A percentile compares a stretch with the other conserved stretches of the same genome.
phyloP scores from a whole-genome alignment of 2,888 invertebrate genomes.

The Galeopsomyia nigrocyanea region DNA sequence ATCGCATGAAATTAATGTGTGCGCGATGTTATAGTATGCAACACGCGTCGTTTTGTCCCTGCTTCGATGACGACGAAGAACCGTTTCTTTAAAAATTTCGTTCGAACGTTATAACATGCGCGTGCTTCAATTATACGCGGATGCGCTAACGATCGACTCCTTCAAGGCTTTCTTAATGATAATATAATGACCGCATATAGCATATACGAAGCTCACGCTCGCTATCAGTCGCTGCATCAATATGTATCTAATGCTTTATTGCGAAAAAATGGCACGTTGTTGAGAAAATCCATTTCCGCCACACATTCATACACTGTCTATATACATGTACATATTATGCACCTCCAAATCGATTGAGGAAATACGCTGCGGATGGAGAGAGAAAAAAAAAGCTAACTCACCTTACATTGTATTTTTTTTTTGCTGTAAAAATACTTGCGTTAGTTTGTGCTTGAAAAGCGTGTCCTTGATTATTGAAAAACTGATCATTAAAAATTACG shows the following conservation, averaged over 20 bases:
- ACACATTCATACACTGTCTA: neutral
- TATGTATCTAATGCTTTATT: conserved; percentile 26
- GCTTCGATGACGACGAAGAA: conserved; percentile 11
- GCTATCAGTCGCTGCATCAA: neutral
- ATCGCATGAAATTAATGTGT: conserved; percentile 42
- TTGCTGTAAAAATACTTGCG: too few species aligned
- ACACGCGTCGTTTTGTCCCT: conserved; percentile 37
- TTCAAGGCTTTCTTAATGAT: conserved; percentile 42
- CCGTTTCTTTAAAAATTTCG: conserved; percentile 24
- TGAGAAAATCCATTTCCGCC: conserved; percentile 39
- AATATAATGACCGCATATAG: conserved; percentile 42
- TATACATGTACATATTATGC: neutral
- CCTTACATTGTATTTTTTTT: too few species aligned
- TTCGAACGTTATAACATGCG: neutral
- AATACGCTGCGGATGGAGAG: neutral
- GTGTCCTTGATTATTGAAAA: too few species aligned
- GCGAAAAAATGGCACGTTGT: conserved; percentile 19
- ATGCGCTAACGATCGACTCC: conserved; percentile 27
- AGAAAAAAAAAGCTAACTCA: conserved; percentile 5
- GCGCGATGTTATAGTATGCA: conserved; percentile 42
- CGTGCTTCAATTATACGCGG: conserved; percentile 20
- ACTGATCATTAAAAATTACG: too few species aligned
- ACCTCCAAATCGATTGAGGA: too few species aligned
- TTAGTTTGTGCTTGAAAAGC: too few species aligned
- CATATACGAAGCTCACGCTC: too few species aligned